These are phyloP conservation scores for Microctenopoma lineatum DNA, from an alignment of 2,797 vertebrate genomes.

Conservation along the genomic window DNA sequence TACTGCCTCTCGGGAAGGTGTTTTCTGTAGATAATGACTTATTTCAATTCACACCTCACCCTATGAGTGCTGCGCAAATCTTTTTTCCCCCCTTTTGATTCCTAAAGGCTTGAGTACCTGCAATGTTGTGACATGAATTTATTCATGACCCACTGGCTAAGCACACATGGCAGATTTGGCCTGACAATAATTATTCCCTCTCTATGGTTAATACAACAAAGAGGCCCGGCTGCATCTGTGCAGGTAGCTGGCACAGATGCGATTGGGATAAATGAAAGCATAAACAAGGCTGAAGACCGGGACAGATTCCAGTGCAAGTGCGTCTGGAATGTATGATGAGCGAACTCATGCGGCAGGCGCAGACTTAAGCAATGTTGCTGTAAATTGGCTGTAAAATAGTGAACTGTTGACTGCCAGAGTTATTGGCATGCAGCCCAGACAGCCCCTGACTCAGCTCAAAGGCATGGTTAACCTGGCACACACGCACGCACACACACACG, in stretches of 20 bases:
- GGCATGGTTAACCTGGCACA: constrained; percentile 43
- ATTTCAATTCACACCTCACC: constrained; percentile 66
- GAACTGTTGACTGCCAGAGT: constrained; percentile 44
- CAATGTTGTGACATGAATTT: constrained; percentile 41
- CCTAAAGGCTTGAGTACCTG: constrained; percentile 43
- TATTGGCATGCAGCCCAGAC: constrained; percentile 51
- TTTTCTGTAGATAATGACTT: constrained; percentile 77
- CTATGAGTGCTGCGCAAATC: constrained; percentile 26
- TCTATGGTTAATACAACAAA: constrained; percentile 39
- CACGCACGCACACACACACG: not conserved
- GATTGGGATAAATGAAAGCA: constrained; percentile 23
- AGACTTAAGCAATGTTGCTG: constrained; percentile 45
- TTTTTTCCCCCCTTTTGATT: constrained; percentile 18
- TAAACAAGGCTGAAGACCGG: constrained; percentile 31
- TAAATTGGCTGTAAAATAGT: constrained; percentile 61
- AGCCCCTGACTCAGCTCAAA: constrained; percentile 63
- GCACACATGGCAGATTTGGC: constrained; percentile 33
- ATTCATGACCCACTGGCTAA: constrained; percentile 25
- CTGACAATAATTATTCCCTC: constrained; percentile 55
- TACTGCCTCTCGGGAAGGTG: constrained; percentile 67
- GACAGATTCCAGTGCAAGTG: constrained; percentile 40
- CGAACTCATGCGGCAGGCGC: constrained; percentile 22
- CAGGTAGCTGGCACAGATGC: constrained; percentile 32
- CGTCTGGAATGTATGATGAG: constrained; percentile 48
- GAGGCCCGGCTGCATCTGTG: constrained; percentile 19